A percentile compares a stretch with the other conserved stretches of the same genome.
Evolutionary conservation across 2,113 vertebrate species (phyloP).

Genomic region (Pollachius pollachius): DNA sequence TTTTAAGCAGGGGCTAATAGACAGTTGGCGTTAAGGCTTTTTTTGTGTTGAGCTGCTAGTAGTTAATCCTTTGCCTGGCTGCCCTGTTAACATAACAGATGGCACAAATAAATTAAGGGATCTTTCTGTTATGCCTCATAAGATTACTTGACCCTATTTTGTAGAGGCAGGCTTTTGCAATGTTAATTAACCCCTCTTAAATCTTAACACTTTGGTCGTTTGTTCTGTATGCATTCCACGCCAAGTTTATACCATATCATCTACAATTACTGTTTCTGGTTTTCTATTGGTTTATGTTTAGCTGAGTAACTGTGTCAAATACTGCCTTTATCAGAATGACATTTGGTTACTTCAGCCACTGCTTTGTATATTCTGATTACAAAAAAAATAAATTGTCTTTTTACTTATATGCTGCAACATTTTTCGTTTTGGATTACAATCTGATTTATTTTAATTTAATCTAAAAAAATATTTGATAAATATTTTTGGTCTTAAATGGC

Average conservation of each 20-base stretch:
- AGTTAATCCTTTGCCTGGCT: constrained; percentile 66
- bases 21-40: constrained; percentile 61
- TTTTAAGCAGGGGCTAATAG: constrained; percentile 81
- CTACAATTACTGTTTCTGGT: constrained; percentile 47
- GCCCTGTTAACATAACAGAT: constrained; percentile 70
- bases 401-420: constrained; percentile 59
- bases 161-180: constrained; percentile 56
- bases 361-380: constrained; percentile 89
- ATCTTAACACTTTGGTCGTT: constrained; percentile 78
- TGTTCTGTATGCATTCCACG: constrained; percentile 79
- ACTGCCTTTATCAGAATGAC: constrained; percentile 70
- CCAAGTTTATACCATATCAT: constrained; percentile 75
- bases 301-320: constrained; percentile 64
- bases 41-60: constrained; percentile 75
- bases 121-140: constrained; percentile 54
- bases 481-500: constrained; percentile 63
- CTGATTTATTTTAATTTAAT: constrained; percentile 20
- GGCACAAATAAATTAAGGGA: constrained; percentile 52
- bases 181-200: constrained; percentile 82
- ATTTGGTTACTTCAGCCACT: constrained; percentile 80
- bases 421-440: constrained; percentile 17
- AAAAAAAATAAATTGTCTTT: constrained; percentile 83
- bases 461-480: constrained; percentile 59
- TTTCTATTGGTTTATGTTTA: constrained; percentile 64
- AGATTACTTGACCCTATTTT: constrained; percentile 47